phyloP scores from a whole-genome alignment of 2,888 invertebrate species.

The Salticus scenicus region DNA sequence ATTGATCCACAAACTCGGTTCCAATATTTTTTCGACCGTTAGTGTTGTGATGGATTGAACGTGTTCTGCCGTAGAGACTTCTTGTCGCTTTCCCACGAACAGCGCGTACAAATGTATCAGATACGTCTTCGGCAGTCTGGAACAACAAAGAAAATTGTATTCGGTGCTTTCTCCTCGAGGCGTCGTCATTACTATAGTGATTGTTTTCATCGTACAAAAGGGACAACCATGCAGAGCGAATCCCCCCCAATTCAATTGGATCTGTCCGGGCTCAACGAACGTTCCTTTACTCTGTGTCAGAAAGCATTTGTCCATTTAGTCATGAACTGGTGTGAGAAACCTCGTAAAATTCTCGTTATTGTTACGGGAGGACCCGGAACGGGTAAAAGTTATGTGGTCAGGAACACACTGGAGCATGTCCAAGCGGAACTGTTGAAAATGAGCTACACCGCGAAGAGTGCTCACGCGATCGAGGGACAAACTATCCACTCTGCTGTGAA shows the following conservation, averaged over 20 bases:
- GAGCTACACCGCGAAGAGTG: not conserved
- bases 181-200: not conserved
- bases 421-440: not conserved
- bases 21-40: not conserved
- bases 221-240: constrained; percentile 17
- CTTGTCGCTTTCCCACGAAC: not conserved
- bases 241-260: not conserved
- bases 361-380: constrained; percentile 26
- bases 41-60: not conserved
- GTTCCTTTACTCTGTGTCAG: not conserved
- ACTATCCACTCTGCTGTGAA: constrained; percentile 19
- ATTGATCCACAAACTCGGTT: constrained; percentile 10
- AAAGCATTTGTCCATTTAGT: not conserved
- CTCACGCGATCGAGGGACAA: not conserved
- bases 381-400: constrained; percentile 9
- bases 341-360: not conserved
- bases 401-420: not conserved
- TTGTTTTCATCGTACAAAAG: not conserved
- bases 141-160: not conserved
- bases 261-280: constrained; percentile 26
- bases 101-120: constrained; percentile 27
- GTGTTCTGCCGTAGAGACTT: too few species aligned
- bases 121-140: not conserved
- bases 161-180: not conserved
- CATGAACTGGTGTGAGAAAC: not conserved